Evolutionary conservation across 2,113 vertebrate species (phyloP), one percentile per base, ranked within the genome.

Genomic region (Scophthalmus maximus): DNA sequence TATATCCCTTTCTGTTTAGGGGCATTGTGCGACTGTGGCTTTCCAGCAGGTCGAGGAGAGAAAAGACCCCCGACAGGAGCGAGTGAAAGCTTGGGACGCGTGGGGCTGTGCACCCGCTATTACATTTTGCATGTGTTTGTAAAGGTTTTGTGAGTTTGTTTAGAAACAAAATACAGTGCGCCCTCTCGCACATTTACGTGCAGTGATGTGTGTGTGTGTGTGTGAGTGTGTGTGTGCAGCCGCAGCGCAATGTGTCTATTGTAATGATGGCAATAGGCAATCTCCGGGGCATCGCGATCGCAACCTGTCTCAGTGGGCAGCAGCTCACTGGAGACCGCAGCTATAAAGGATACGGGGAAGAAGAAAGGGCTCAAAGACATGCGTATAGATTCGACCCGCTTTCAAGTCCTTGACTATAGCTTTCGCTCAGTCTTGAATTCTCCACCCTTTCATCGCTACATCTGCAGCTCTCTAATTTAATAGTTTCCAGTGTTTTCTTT

Each of bases 1-100:
- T 84, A 83, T 83, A 81, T 81, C 57, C 78, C 22, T 61, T 83
- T 86, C 79, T 72, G 68, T 76, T 87, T 73, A 53, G 42, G n/a
- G 60, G 68, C 69, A 67, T 87, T 72, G 76, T 76, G 78, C 58
- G 58, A 61, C 52, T 58, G 68, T 42, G 66, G 50, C 75, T 68
- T 71, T 80, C 61, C 61, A 68, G 73, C 59, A 70, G 68, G 53
- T 77, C 4, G 36, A 71, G 55, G 53, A 47, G 68, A 77, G 63
- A 85, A 76, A 55, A 67, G 80, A 83, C 77, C 63, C 66, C 74
- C 22, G 34, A 62, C 30, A 55, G 77, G 29, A 76, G 58, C 14
- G 50, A 62, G 34, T 63, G 73, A 83, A 79, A 67, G 74, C 47
- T 76, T 38, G 42, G 67, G 61, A 56, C 60, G 57, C 42, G 46